These are phyloP conservation scores for Vultur gryphus DNA, from an alignment of 2,797 vertebrate species.

Conservation along the genomic window DNA sequence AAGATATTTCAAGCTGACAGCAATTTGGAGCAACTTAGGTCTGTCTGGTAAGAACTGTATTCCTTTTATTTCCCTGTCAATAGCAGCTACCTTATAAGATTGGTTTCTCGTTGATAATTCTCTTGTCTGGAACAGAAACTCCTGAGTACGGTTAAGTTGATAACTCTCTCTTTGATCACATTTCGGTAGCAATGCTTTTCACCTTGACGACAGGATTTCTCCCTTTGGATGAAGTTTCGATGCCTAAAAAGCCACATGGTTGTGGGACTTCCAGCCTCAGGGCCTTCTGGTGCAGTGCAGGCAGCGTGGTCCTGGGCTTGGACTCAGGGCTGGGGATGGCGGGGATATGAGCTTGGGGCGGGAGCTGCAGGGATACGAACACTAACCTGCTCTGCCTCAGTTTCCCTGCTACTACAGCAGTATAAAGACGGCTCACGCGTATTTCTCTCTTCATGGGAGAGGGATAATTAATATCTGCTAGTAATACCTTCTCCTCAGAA, in stretches of 20 bases:
- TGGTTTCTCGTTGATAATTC: slow-evolving; percentile 50
- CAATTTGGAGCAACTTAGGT: slow-evolving; percentile 42
- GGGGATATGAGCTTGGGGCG: fast-evolving
- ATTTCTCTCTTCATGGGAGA: not conserved
- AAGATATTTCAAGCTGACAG: slow-evolving; percentile 51
- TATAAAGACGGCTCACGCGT: fast-evolving
- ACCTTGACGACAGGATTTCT: slow-evolving; percentile 31
- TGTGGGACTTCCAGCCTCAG: not conserved
- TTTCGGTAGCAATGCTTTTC: slow-evolving; percentile 64
- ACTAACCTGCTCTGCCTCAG: not conserved
- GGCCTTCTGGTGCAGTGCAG: not conserved
- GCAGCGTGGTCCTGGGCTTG: not conserved
- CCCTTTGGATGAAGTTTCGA: slow-evolving; percentile 25
- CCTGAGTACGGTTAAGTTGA: slow-evolving; percentile 52
- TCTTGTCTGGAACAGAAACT: slow-evolving; percentile 57
- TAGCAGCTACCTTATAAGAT: slow-evolving; percentile 28
- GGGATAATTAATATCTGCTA: not conserved
- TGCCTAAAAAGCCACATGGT: not conserved
- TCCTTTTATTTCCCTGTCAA: slow-evolving; percentile 60
- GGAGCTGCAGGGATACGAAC: not conserved
- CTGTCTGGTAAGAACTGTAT: slow-evolving; percentile 27
- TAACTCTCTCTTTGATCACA: slow-evolving; percentile 60
- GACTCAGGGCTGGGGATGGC: not conserved
- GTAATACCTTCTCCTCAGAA: not conserved
- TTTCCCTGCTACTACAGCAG: not conserved